Conservation (phyloP, 2,888 invertebrate species). For the Agrilus mali region DNA sequence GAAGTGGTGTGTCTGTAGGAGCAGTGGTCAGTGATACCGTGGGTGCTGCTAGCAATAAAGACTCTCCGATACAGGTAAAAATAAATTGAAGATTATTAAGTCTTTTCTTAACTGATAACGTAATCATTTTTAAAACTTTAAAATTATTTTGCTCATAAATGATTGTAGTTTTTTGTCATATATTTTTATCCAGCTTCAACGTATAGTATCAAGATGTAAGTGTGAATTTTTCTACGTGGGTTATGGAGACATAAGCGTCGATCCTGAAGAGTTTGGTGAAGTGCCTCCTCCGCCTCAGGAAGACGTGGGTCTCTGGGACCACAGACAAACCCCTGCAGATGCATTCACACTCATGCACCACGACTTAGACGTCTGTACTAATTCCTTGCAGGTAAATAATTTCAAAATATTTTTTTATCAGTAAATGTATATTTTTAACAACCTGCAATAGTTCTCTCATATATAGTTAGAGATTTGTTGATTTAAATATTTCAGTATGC, state of each 20-base stretch:
- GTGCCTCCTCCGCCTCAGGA: slow-evolving; percentile 57
- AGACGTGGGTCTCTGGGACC: slow-evolving; percentile 63
- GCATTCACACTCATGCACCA: slow-evolving; percentile 97
- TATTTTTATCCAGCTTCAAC: slow-evolving; percentile 60
- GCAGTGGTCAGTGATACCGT: slow-evolving; percentile 90
- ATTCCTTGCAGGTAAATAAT: slow-evolving; percentile 60
- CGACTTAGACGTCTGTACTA: slow-evolving; percentile 95
- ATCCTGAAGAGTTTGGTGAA: slow-evolving; percentile 51
- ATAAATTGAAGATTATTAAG: neutral
- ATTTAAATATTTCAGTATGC: slow-evolving; percentile 54
- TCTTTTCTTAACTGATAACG: no score
- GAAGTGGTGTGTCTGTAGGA: slow-evolving; percentile 93
- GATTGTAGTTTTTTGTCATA: slow-evolving; percentile 13
- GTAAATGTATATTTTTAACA: no score
- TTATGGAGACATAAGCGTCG: slow-evolving; percentile 73
- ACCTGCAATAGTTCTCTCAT: neutral
- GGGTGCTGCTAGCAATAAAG: slow-evolving; percentile 57
- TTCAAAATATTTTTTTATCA: no score
- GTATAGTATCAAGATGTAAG: slow-evolving; percentile 93
- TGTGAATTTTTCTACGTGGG: slow-evolving; percentile 97
- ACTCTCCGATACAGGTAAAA: slow-evolving; percentile 36
- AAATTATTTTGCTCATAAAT: neutral
- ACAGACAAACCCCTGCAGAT: slow-evolving; percentile 80
- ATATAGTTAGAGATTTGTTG: neutral
- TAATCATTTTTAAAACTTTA: no score